Percentiles rank a stretch among this genome's conserved stretches.
phyloP scores from a whole-genome alignment of 2,797 vertebrate species.

The Smutsia temminckii region DNA sequence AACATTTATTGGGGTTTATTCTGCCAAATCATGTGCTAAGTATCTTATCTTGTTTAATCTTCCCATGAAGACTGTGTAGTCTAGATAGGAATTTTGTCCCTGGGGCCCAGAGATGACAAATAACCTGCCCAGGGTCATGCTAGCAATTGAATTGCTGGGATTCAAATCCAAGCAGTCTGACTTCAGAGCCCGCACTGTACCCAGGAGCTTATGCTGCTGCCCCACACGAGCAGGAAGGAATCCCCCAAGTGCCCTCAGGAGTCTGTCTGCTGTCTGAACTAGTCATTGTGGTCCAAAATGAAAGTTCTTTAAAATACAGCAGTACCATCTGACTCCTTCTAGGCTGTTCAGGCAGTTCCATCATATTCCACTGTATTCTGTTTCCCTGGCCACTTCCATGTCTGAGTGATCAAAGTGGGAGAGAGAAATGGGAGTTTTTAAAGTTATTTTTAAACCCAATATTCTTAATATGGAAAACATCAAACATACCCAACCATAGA shows the following conservation, averaged over 20 bases:
- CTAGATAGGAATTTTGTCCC: conserved; percentile 7
- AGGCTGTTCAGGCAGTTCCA: neutral
- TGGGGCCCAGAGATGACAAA: neutral
- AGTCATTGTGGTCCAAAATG: neutral
- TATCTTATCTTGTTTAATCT: conserved; percentile 33
- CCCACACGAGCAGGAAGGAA: neutral
- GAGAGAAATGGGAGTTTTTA: neutral
- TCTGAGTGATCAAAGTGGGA: neutral
- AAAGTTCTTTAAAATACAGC: neutral
- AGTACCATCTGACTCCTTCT: neutral
- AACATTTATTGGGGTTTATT: neutral
- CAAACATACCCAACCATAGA: neutral
- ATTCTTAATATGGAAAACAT: neutral
- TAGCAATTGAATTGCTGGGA: neutral
- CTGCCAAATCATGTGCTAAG: neutral
- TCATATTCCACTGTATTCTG: no score
- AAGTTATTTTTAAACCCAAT: neutral
- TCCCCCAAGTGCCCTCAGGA: neutral
- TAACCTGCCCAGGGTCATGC: neutral
- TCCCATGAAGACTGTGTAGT: neutral
- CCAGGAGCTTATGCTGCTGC: neutral
- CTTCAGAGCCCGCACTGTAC: neutral
- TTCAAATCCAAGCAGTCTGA: neutral
- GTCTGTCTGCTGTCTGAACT: neutral
- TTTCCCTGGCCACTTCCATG: neutral